Base-by-base conservation (phyloP, 2,113 vertebrate species). In the Oreotrochilus melanogaster region DNA sequence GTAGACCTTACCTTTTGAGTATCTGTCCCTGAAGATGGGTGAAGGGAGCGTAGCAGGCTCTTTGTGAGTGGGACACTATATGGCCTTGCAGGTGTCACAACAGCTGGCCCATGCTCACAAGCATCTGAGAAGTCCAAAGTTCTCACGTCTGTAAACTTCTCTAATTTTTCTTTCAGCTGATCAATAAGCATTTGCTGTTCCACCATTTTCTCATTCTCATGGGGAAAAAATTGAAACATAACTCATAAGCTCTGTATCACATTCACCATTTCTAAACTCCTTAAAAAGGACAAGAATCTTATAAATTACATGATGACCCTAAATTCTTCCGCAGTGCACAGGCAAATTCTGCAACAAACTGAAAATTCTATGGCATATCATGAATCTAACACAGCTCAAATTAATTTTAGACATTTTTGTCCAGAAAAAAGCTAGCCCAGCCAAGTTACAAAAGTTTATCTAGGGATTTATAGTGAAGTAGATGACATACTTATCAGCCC, bases 201-300 rank as follows among this genome's bases (percentile, higher is more conserved):
- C 96, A 99, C 98, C 96, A 99, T 97, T 95, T 98, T 98, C 92
- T 99, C 99, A 78, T 96, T 98, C 99, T 99, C 93, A 93, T 33
- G 82, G 43, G 35, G 31, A 78, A 91, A 57, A 92, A 76, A 54
- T 24, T n/a, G 95, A 94, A 78, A 10, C n/a, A 83, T 73, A 88
- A 78, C n/a, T 61, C 12, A 42, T n/a, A 31, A 91, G 45, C 17
- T 78, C 48, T 89, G 4, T 57, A 48, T 53, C 13, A 39, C 37
- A 80, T 58, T 85, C 42, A 76, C 2, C 0, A 56, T 48, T 89
- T 76, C 31, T 37, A 65, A 80, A 88, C 69, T 83, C 48, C 28
- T 88, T 56, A 72, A 8, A 76, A 80, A 60, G 12, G 28, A 66
- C 5, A 78, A 7, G 9, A 73, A 66, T 56, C 31, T 47, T 78